Conservation (phyloP, 2,113 vertebrate genomes). For the Tor tambroides region DNA sequence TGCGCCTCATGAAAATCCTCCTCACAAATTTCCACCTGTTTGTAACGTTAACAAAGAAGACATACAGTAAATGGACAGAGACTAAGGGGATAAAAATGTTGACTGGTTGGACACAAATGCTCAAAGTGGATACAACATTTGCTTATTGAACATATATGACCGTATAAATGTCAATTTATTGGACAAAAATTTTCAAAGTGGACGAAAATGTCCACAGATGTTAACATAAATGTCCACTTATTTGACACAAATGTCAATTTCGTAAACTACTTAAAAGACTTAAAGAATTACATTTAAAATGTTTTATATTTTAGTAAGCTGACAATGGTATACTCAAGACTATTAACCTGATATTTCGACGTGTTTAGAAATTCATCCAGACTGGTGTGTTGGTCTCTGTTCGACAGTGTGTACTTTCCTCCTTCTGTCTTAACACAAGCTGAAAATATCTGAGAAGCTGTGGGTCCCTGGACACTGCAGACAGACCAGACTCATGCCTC, state of each 20-base stretch:
- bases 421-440: constrained; percentile 88
- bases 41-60: neutral
- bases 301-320: neutral
- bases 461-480: constrained; percentile 71
- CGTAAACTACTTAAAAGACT: neutral
- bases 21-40: constrained; percentile 60
- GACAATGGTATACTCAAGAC: neutral
- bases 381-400: constrained; percentile 82
- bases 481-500: constrained; percentile 75
- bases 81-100: neutral
- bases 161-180: neutral
- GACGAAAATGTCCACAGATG: neutral
- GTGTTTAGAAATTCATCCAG: constrained; percentile 79
- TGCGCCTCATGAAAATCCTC: constrained; percentile 78
- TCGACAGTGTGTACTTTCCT: constrained; percentile 85
- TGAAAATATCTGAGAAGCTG: constrained; percentile 88
- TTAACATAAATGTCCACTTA: neutral
- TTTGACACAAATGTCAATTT: neutral
- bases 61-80: neutral
- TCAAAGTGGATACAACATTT: neutral
- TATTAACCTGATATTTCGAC: constrained; percentile 60
- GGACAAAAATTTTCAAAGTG: neutral
- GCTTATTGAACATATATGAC: neutral
- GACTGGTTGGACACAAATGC: neutral
- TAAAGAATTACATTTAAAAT: neutral